A percentile compares a stretch with the other conserved stretches of the same genome.
Evolutionary conservation across 2,888 invertebrate species (phyloP).

Genomic region (Eilema sororculum): DNA sequence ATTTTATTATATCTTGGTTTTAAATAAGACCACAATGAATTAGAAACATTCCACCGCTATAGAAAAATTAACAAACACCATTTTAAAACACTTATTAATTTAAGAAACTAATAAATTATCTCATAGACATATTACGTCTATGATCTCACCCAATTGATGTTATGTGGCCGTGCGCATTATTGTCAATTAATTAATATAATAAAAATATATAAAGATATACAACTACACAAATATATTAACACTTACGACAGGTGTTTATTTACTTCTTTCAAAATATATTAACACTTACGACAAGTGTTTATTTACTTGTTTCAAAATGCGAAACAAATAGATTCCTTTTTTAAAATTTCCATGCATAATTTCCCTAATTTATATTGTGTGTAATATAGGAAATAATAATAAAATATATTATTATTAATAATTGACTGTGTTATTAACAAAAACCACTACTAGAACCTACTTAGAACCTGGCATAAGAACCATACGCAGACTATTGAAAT

Average conservation of each 20-base stretch:
- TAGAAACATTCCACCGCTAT: conserved; percentile 1
- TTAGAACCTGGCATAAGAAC: conserved; percentile 63
- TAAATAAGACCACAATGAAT: background rate
- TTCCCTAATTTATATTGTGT: background rate
- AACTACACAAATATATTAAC: background rate
- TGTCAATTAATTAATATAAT: background rate
- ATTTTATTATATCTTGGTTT: background rate
- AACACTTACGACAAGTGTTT: background rate
- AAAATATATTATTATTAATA: background rate
- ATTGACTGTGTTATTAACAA: conserved; percentile 10
- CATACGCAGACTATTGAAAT: conserved; percentile 34
- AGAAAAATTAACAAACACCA: background rate
- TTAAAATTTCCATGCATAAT: background rate
- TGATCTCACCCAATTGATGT: background rate
- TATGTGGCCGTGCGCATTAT: background rate
- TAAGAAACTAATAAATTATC: background rate
- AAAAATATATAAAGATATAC: background rate
- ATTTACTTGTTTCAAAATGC: background rate
- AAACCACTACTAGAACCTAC: conserved; percentile 51
- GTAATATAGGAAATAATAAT: background rate
- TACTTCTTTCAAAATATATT: background rate
- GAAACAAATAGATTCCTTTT: background rate
- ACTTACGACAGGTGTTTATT: background rate
- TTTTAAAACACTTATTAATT: background rate
- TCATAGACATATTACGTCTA: background rate